Conservation (phyloP, 2,113 vertebrate species). For the Emydocephalus ijimae region DNA sequence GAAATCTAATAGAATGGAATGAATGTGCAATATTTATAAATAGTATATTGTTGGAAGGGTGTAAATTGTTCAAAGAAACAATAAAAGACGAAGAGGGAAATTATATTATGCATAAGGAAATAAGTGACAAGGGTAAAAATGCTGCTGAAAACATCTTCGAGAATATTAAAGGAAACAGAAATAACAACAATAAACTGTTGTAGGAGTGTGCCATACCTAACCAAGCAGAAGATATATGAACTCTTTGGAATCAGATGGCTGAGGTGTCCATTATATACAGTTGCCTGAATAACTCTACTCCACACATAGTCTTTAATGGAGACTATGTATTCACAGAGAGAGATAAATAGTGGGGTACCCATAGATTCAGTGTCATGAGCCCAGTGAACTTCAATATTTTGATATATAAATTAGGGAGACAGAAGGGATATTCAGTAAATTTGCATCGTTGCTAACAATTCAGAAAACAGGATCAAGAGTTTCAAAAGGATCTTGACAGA, state of each 20-base stretch:
- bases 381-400: neutral
- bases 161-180: neutral
- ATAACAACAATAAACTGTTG: neutral
- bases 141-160: neutral
- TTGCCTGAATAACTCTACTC: neutral
- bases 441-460: neutral
- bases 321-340: neutral
- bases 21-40: no score
- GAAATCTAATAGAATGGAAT: neutral
- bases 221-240: neutral
- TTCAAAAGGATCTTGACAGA: neutral
- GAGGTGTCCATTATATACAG: neutral
- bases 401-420: neutral
- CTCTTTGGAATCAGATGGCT: neutral
- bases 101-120: neutral
- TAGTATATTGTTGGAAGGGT: neutral
- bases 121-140: neutral
- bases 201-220: neutral
- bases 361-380: neutral
- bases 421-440: neutral
- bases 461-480: neutral
- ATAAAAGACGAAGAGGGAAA: neutral
- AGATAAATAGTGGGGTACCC: neutral
- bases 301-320: neutral
- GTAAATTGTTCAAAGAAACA: neutral